Evolutionary conservation across 2,797 vertebrate species (phyloP).

Genomic region (Phalanger gymnotis): DNA sequence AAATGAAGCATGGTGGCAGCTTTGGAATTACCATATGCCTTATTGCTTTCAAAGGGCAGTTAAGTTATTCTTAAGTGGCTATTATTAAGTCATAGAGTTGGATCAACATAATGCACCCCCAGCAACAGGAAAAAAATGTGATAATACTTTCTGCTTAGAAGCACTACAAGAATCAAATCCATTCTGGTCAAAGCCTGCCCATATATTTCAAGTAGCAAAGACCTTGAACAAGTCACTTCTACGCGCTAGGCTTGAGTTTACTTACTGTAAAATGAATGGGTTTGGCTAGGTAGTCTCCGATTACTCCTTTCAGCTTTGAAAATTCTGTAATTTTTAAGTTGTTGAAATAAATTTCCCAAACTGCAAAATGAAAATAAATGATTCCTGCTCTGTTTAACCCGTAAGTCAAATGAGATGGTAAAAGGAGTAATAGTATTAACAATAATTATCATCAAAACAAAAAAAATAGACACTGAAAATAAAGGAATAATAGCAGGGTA

Average conservation of each 20-base stretch:
- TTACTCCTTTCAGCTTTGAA: not conserved
- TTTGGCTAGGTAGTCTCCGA: not conserved
- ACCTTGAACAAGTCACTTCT: not conserved
- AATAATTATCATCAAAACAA: slow-evolving; percentile 11
- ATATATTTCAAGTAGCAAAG: slow-evolving; percentile 4
- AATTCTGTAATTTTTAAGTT: not conserved
- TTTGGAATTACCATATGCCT: not conserved
- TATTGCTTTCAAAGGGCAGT: slow-evolving; percentile 21
- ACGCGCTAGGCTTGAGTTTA: not conserved
- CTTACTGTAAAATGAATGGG: not conserved
- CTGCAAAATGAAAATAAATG: not conserved
- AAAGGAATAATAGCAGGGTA: not conserved
- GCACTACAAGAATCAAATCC: not conserved
- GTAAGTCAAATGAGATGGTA: not conserved
- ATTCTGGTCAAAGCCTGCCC: slow-evolving; percentile 6
- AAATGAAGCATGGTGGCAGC: not conserved
- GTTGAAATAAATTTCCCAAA: not conserved
- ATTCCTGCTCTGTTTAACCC: not conserved
- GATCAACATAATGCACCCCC: not conserved
- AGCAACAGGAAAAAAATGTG: not conserved
- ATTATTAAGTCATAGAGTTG: not conserved
- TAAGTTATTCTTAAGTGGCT: slow-evolving; percentile 21
- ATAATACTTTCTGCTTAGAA: not conserved
- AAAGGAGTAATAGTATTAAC: slow-evolving; percentile 6
- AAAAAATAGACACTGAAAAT: not conserved